These are phyloP conservation scores for Lottia gigantea DNA, from an alignment of 2,888 invertebrate genomes.

Conservation along the genomic window DNA sequence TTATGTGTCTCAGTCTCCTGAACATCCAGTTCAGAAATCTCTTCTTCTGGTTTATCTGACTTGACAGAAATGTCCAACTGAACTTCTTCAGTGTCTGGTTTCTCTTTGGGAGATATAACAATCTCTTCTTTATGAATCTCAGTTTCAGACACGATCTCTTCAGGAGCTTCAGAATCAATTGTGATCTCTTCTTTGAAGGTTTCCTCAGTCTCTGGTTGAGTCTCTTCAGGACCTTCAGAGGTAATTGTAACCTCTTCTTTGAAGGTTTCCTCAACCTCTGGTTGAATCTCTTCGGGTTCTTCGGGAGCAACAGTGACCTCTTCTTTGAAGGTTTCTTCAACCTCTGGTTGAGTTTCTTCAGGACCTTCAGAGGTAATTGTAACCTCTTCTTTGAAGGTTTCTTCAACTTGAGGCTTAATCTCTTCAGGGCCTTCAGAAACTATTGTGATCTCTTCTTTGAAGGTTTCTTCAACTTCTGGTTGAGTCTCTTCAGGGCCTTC, in stretches of 20 bases:
- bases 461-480: background rate
- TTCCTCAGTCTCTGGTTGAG: no score
- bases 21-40: background rate
- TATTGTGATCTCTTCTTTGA: background rate
- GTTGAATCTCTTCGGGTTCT: no score
- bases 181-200: no score
- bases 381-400: background rate
- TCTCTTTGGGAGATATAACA: conserved; percentile 25
- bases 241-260: no score
- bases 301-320: conserved; percentile 5
- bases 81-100: conserved; percentile 2
- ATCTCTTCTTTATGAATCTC: conserved; percentile 4
- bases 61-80: background rate
- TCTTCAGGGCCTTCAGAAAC: background rate
- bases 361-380: background rate
- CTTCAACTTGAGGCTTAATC: background rate
- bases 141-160: background rate
- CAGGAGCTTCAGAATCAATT: no score
- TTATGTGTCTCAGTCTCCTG: background rate
- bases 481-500: background rate
- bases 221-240: no score
- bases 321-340: background rate
- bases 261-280: no score
- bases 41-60: background rate
- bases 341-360: no score